phyloP scores from a whole-genome alignment of 1,140 invertebrate species.

The Apolygus lucorum region DNA sequence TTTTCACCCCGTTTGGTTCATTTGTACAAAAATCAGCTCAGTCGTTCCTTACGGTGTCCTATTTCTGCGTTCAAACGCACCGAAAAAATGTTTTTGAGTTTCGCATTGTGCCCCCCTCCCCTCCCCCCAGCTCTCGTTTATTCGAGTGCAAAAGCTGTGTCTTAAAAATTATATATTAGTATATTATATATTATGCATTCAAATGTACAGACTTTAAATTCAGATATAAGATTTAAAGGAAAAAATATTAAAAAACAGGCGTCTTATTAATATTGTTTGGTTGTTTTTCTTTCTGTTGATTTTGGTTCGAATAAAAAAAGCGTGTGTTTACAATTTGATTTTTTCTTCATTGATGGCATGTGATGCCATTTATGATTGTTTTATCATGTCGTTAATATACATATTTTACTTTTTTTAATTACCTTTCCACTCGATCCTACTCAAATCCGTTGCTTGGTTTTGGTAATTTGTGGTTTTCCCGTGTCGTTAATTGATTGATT shows the following conservation, averaged over 20 bases:
- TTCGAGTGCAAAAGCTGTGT: slow-evolving; percentile 27
- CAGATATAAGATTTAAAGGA: slow-evolving; percentile 25
- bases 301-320: slow-evolving; percentile 27
- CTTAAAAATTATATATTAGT: slow-evolving; percentile 28
- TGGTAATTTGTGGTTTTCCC: too few relatives aligned
- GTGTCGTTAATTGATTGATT: too few relatives aligned
- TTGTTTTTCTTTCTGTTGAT: slow-evolving; percentile 27
- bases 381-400: slow-evolving; percentile 22
- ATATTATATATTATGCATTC: slow-evolving; percentile 26
- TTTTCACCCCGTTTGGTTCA: too few relatives aligned
- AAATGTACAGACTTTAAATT: slow-evolving; percentile 29
- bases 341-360: slow-evolving; percentile 20
- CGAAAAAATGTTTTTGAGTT: slow-evolving; percentile 29
- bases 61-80: too few relatives aligned
- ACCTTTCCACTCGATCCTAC: too few relatives aligned
- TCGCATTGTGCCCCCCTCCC: slow-evolving; percentile 26
- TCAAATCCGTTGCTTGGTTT: too few relatives aligned
- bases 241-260: slow-evolving; percentile 24
- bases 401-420: slow-evolving; percentile 23
- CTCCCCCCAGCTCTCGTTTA: slow-evolving; percentile 12
- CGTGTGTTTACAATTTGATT: slow-evolving; percentile 25
- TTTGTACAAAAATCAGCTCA: too few relatives aligned
- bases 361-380: slow-evolving; percentile 20
- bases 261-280: slow-evolving; percentile 24
- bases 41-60: too few relatives aligned